Base-by-base conservation (phyloP, 2,113 vertebrate genomes). In the Aleadryas rufinucha region DNA sequence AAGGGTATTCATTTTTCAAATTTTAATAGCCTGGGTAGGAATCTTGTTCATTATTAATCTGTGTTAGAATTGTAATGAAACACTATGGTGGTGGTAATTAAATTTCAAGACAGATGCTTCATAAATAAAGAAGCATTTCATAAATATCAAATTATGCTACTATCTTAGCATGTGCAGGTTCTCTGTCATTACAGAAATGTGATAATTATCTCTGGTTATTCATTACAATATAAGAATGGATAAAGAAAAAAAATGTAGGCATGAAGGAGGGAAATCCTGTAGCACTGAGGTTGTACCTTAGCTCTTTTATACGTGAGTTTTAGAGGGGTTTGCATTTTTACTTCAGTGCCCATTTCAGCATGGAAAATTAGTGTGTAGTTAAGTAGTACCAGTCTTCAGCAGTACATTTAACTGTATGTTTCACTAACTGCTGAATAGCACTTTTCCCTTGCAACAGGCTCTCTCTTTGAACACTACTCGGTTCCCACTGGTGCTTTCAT, bases 131-230 rank as follows among this genome's bases (percentile, higher is more conserved):
- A 94, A 94, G 22, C 88, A 90, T 96, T 94, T 96, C 86, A 96
- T 97, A 97, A 96, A 95, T 97, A 95, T 96, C 82, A 93, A 97
- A 96, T 97, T 76, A 93, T 94, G 76, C 65, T 27, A 53, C 70
- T 81, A 60, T 83, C 54, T 85, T 96, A 94, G 31, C 57, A 59
- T 93, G 44, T 94, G 56, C 94, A 95, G 68, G 60, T 71, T 87
- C 63, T 79, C 50, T 63, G 87, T 89, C 94, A 92, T 97, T 97
- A 96, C 56, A 96, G 84, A 96, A 95, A 95, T 84, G 31, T 80
- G 84, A 68, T 97, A 83, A 92, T 96, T 90, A 89, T 89, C 42
- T 84, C 69, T 96, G 35, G 87, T 90, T 70, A 60, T 97, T 96
- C 68, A 37, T 93, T 86, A 59, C 76, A 84, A 76, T 97, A 96